Evolutionary conservation across 2,113 vertebrate genomes (phyloP), one percentile per base, ranked within the genome.

Genomic region (Triplophysa siluroides): DNA sequence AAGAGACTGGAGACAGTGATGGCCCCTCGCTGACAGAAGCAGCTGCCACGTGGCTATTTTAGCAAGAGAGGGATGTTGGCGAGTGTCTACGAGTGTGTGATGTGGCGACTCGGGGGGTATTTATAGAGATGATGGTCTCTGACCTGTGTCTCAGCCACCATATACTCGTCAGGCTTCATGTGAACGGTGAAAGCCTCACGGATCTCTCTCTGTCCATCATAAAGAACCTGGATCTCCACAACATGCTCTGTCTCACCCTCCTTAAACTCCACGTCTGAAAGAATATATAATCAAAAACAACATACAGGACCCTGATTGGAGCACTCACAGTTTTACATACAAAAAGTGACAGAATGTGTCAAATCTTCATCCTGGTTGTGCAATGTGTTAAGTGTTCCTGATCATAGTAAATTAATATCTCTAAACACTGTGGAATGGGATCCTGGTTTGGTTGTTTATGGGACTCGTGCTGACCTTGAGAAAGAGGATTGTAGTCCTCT

Each of bases 81-180:
- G 26, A 52, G 69, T 38, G 52, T 43, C 56, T 80, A 21, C 71
- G 4, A n/a, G 45, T 78, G 63, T 65, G 87, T 84, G 1, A 90
- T 91, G 29, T 92, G 92, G 21, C 84, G 85, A 62, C 81, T 89
- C 52, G 67, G 38, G 19, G 47, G 52, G 33, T 78, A 85, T 83
- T 83, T 83, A 71, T 81, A 66, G 29, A 73, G 75, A 41, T 63
- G 21, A n/a, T 81, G 67, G 56, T 52, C 58, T 41, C 82, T 90
- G 88, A 95, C 95, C 94, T 94, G 93, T 85, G 91, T 91, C 86
- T 95, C 94, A 33, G 95, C 93, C 83, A 94, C 92, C 93, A 94
- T 94, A 88, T 95, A 94, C 86, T 95, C 94, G 66, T 95, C 95
- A 18, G 93, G 92, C 86, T 95, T 95, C 91, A 95, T 89, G 87